Base-by-base conservation (phyloP, 2,113 vertebrate species). In the Rallus limicola region DNA sequence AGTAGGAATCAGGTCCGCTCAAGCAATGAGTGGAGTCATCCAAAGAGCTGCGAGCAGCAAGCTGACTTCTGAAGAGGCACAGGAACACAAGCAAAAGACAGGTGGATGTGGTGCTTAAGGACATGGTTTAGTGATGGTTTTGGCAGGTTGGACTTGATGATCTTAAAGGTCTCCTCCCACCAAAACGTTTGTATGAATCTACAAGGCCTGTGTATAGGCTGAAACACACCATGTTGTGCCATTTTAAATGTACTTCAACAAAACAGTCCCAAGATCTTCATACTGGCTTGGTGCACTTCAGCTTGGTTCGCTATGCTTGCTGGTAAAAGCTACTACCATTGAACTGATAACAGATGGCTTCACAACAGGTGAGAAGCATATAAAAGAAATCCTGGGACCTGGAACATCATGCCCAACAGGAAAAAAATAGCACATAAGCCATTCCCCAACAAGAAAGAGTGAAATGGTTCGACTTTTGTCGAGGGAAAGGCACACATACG, bases 351-450 rank as follows among this genome's bases (percentile, higher is more conserved):
- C 9, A 38, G 38, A 29, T 7, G 71, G 58, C 40, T 21, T 78
- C 26, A 36, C 9, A 60, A 56, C 29, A 82, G 29, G 11, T 48
- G 11, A 67, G 36, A 81, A n/a, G 29, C 17, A 36, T 8, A 48
- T 36, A 7, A 13, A 38, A 77, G 29, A 55, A 23, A 71, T 63
- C 24, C 25, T 55, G 21, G 29, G 42, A 67, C 69, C 56, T 74
- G 48, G 13, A 70, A 53, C 21, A 24, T 56, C 34, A 31, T 40
- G n/a, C 24, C 60, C 38, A 19, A 31, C n/a, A 60, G 38, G 10
- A 42, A 4, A 3, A 50, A 28, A 50, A 28, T 16, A 55, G 25
- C 15, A 63, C 5, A 13, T 0, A 0, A 77, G 31, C 9, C 36
- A n/a, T n/a, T 69, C 8, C 18, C 40, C 25, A 19, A 25, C 46